Evolutionary conservation across 2,113 vertebrate genomes (phyloP).

Genomic region (Bos javanicus): DNA sequence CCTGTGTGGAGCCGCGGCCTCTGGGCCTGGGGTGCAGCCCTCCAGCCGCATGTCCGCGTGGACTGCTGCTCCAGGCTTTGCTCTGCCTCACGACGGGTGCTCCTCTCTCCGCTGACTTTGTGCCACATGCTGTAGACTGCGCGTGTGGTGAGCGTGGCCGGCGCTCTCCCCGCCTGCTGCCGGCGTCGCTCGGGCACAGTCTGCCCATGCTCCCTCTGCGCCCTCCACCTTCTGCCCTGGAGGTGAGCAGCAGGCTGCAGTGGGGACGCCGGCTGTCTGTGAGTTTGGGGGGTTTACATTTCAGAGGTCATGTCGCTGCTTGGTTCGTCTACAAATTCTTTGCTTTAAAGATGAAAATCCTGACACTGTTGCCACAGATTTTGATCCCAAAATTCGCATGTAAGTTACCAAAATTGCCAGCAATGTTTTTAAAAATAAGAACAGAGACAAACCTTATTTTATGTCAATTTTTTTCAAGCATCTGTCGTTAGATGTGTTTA

Average conservation of each 20-base stretch:
- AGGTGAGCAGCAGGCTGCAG: not conserved
- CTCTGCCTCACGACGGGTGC: not conserved
- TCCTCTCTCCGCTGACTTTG: not conserved
- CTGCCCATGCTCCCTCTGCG: rapidly evolving
- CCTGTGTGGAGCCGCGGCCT: rapidly evolving
- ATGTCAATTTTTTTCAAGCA: not conserved
- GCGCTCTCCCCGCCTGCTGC: not conserved
- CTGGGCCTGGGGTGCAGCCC: not conserved
- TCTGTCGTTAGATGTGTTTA: not conserved
- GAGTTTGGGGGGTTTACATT: not conserved
- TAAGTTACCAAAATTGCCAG: not conserved
- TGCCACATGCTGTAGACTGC: rapidly evolving
- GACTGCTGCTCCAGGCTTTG: rapidly evolving
- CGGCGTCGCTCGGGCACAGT: rapidly evolving
- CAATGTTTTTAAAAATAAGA: not conserved
- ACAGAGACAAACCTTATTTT: not conserved
- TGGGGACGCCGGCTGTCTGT: not conserved
- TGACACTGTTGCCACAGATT: not conserved
- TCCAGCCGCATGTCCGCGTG: rapidly evolving
- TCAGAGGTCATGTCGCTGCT: not conserved
- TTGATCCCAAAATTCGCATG: not conserved
- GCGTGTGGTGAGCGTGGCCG: rapidly evolving
- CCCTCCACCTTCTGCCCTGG: not conserved
- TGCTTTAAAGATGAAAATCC: not conserved
- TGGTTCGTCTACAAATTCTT: too few relatives aligned